A percentile compares a stretch with the other conserved stretches of the same genome.
These are phyloP conservation scores for Columba livia DNA, from an alignment of 2,113 vertebrate genomes.

Conservation along the genomic window DNA sequence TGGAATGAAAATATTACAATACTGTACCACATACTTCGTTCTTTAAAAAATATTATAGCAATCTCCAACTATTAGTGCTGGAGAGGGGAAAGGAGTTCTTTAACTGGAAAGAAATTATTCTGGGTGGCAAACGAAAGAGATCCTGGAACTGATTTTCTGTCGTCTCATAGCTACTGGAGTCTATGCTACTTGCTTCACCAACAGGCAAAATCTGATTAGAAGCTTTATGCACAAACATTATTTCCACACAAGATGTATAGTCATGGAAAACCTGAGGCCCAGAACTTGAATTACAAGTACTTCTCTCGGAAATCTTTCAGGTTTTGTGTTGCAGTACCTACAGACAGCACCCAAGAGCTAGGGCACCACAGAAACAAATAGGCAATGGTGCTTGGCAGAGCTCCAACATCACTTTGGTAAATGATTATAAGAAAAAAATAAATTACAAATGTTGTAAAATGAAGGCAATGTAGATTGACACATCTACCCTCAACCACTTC, in stretches of 20 bases:
- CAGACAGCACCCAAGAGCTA: neutral
- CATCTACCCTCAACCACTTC: neutral
- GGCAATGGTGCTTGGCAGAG: neutral
- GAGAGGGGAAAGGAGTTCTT: neutral
- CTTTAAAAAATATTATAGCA: neutral
- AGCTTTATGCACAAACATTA: neutral
- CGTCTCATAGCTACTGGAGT: fast-evolving
- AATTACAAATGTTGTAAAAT: neutral
- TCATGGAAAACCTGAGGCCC: neutral
- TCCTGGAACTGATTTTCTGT: neutral
- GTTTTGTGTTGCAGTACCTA: neutral
- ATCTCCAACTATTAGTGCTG: neutral
- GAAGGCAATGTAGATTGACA: neutral
- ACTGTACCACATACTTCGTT: neutral
- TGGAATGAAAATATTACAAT: neutral
- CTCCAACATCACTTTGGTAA: neutral
- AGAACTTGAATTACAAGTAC: neutral
- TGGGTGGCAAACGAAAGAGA: neutral
- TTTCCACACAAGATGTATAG: neutral
- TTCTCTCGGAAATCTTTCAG: neutral
- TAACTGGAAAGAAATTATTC: neutral
- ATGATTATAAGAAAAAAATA: neutral
- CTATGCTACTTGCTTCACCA: neutral
- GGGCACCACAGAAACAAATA: neutral
- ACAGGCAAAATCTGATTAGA: neutral